Conservation (phyloP, 2,797 vertebrate genomes). For the Propithecus perrieri region DNA sequence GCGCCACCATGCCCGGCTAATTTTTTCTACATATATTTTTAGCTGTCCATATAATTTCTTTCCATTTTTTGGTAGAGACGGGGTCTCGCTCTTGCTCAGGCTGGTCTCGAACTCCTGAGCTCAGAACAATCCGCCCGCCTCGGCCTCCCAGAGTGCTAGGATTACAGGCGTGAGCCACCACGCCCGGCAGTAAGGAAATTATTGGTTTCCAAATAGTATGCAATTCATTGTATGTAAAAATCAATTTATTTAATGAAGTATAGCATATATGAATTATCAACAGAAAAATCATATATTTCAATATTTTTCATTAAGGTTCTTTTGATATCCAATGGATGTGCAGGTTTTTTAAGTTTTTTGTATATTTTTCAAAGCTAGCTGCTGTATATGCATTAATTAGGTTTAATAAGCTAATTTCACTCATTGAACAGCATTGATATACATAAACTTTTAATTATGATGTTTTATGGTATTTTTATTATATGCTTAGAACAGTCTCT, state of each 20-base stretch:
- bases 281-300: background rate
- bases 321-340: background rate
- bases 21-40: too few relatives aligned
- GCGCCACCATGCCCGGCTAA: too few relatives aligned
- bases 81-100: too few relatives aligned
- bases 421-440: background rate
- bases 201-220: background rate
- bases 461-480: background rate
- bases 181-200: background rate
- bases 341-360: background rate
- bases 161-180: too few relatives aligned
- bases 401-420: background rate
- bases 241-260: background rate
- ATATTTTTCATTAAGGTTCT: background rate
- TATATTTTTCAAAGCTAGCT: background rate
- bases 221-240: background rate
- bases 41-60: too few relatives aligned
- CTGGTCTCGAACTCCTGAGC: too few relatives aligned
- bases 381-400: background rate
- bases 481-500: background rate
- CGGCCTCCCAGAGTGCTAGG: too few relatives aligned
- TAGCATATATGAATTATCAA: background rate
- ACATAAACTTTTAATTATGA: background rate
- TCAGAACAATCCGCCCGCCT: too few relatives aligned
- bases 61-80: too few relatives aligned